phyloP scores from a whole-genome alignment of 2,888 invertebrate genomes.

The Opisthograptis luteolata region DNA sequence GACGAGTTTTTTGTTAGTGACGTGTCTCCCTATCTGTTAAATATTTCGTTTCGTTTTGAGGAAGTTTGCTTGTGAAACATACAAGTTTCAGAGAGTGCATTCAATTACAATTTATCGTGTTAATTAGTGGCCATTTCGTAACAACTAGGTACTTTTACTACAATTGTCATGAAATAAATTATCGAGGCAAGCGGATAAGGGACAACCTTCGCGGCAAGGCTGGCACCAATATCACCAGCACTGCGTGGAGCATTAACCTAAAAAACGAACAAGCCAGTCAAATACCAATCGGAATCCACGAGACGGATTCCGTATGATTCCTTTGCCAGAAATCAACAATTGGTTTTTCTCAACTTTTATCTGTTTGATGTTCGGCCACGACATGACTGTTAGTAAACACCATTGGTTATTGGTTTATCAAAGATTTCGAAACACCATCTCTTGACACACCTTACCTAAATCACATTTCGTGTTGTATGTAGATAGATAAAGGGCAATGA shows the following conservation, averaged over 20 bases:
- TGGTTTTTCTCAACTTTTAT: too few species aligned
- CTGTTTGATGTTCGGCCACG: too few species aligned
- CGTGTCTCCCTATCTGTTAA: too few species aligned
- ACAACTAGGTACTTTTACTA: slow-evolving; percentile 35
- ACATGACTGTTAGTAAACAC: too few species aligned
- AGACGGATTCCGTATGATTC: slow-evolving; percentile 14
- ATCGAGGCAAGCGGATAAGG: slow-evolving; percentile 46
- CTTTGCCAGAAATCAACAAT: neutral
- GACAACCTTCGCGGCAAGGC: slow-evolving; percentile 51
- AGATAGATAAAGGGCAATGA: too few species aligned
- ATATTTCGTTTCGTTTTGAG: neutral
- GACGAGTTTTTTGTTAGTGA: neutral
- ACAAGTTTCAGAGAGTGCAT: too few species aligned
- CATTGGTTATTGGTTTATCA: too few species aligned
- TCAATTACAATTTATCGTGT: too few species aligned
- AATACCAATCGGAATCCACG: slow-evolving; percentile 26
- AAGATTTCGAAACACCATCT: too few species aligned
- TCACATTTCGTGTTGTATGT: too few species aligned
- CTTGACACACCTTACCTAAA: too few species aligned
- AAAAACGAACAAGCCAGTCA: slow-evolving; percentile 45
- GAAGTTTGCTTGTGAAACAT: too few species aligned
- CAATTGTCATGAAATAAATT: slow-evolving; percentile 39
- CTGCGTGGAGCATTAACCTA: slow-evolving; percentile 48
- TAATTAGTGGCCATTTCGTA: slow-evolving; percentile 42
- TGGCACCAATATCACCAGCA: slow-evolving; percentile 44